Base-by-base conservation (phyloP, 2,113 vertebrate species). In the Ceuthmochares aereus region DNA sequence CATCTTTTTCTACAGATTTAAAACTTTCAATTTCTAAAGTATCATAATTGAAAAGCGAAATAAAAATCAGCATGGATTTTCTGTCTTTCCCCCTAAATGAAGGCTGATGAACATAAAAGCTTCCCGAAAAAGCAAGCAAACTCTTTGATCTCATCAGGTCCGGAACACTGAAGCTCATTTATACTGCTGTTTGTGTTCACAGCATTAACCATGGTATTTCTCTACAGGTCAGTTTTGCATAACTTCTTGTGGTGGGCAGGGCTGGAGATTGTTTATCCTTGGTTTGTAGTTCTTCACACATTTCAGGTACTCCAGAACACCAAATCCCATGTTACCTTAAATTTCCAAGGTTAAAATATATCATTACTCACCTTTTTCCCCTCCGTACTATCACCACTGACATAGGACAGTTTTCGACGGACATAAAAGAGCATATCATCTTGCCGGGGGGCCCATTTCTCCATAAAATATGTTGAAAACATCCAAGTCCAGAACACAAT, bases 401-500 rank as follows among this genome's bases (percentile, higher is more conserved):
- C 90, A 6, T 98, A 99, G 5, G 99, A 95, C 8, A 98, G 97
- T 37, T 98, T 99, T 82, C 99, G 97, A 10, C 99, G 99, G 59
- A 99, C 99, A 0, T 99, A 99, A 97, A 99, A 99, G 11, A 99
- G 98, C 99, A 99, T 99, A 84, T 99, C 99, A 0, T 99, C 99
- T 97, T 99, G 99, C 11, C 98, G 98, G 0, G 99, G 99, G 0
- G 99, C 98, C 98, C 98, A 98, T 76, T 99, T 99, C 98, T 99
- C 99, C 99, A 99, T 99, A 96, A 99, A 99, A 83, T 99, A 99
- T 0, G 99, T 99, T 40, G 99, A 99, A 95, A 99, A 99, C 99
- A 99, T 99, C 99, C 99, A 99, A 2, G 99, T 99, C 99, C 99
- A 99, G 96, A 99, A 99, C 34, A 99, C 99, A 27, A 99, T 99